Evolutionary conservation across 2,113 vertebrate genomes (phyloP).

Genomic region (Pithys albifrons): DNA sequence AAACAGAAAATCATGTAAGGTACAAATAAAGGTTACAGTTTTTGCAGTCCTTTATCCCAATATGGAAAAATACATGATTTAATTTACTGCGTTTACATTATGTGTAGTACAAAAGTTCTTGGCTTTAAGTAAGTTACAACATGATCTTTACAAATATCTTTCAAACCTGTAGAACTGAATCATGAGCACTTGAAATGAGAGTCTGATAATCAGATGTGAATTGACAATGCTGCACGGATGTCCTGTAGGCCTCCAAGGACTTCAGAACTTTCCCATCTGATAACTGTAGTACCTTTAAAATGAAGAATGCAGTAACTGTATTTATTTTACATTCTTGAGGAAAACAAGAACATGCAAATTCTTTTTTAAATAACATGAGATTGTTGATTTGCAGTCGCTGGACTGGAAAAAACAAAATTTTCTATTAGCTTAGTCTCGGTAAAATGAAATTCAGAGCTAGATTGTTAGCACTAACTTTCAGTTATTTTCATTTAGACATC

Average conservation of each 20-base stretch:
- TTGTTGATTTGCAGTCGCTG: not conserved
- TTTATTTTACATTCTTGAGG: not conserved
- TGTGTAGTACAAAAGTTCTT: not conserved
- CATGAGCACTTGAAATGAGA: slow-evolving; percentile 88
- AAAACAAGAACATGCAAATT: not conserved
- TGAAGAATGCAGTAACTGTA: not conserved
- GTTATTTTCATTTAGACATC: not conserved
- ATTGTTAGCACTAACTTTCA: not conserved
- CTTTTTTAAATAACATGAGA: not conserved
- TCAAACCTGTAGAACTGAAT: slow-evolving; percentile 85
- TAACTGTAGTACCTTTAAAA: slow-evolving; percentile 83
- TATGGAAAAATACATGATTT: not conserved
- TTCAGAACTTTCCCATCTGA: slow-evolving; percentile 79
- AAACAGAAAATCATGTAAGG: not conserved
- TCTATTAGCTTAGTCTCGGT: not conserved
- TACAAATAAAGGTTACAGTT: not conserved
- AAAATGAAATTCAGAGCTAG: not conserved
- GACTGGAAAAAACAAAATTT: not conserved
- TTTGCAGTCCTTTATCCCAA: not conserved
- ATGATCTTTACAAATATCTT: not conserved
- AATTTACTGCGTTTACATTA: not conserved
- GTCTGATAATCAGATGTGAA: slow-evolving; percentile 82
- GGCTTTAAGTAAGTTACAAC: not conserved
- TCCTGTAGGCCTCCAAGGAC: slow-evolving; percentile 76
- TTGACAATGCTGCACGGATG: slow-evolving; percentile 82